Evolutionary conservation across 2,888 invertebrate species (phyloP).

Genomic region (Nephrotoma guestfalica): DNA sequence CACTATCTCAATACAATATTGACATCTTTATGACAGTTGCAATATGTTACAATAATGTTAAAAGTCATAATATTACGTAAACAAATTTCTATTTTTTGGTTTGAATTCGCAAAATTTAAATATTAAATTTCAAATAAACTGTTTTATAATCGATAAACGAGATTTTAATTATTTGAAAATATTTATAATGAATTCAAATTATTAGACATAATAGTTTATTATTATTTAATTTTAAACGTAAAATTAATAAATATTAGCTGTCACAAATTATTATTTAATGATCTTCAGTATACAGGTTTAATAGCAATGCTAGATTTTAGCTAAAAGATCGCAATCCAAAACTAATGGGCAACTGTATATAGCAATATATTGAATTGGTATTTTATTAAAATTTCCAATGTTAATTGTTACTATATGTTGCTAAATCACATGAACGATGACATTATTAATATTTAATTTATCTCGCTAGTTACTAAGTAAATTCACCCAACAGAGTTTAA

Average conservation of each 20-base stretch:
- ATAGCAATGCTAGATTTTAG: background rate
- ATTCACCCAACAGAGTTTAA: too few species aligned
- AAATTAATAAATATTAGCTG: background rate
- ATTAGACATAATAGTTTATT: background rate
- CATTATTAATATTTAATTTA: too few species aligned
- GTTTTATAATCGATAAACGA: background rate
- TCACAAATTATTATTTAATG: background rate
- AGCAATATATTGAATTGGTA: too few species aligned
- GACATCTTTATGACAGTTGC: background rate
- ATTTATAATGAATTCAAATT: background rate
- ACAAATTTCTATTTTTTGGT: background rate
- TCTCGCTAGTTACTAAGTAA: too few species aligned
- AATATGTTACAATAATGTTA: background rate
- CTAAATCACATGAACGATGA: too few species aligned
- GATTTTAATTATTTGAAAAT: background rate
- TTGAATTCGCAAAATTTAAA: background rate
- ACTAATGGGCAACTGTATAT: too few species aligned
- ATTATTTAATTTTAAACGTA: background rate
- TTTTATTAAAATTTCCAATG: too few species aligned
- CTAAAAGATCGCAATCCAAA: background rate
- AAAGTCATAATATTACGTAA: background rate
- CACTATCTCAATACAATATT: background rate
- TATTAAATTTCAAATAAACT: background rate
- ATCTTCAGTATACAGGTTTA: background rate
- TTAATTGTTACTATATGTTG: too few species aligned